phyloP scores from a whole-genome alignment of 1,140 invertebrate species.

The Megalopta genalis region DNA sequence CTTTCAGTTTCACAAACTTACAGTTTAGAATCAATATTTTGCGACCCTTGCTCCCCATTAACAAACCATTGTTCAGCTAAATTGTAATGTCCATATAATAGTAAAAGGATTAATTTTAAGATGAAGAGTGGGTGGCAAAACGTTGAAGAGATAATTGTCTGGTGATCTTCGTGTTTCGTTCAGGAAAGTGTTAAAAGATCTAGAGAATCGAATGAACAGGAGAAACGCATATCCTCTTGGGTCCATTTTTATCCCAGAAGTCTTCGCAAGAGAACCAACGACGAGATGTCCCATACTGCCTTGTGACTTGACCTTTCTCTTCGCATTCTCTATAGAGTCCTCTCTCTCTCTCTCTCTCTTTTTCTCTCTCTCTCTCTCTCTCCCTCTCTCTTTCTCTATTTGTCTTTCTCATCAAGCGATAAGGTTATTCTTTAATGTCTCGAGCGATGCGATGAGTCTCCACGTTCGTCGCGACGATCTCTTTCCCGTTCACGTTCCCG shows the following conservation, averaged over 20 bases:
- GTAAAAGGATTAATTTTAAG: too few relatives aligned
- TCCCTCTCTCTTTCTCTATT: too few relatives aligned
- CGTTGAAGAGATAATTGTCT: too few relatives aligned
- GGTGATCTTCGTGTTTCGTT: not conserved
- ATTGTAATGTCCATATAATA: too few relatives aligned
- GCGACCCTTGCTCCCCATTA: too few relatives aligned
- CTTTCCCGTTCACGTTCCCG: constrained; percentile 84
- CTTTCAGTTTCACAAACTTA: too few relatives aligned
- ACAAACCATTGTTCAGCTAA: too few relatives aligned
- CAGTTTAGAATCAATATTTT: too few relatives aligned
- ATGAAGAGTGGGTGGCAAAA: too few relatives aligned
- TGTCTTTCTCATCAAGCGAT: not conserved
- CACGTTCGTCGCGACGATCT: constrained; percentile 85
- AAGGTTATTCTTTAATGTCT: constrained; percentile 81
- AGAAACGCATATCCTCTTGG: constrained; percentile 10
- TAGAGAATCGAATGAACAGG: constrained; percentile 1
- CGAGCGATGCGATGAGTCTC: constrained; percentile 84
- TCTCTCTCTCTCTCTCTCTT: too few relatives aligned
- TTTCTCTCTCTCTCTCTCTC: too few relatives aligned
- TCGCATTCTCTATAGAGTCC: not conserved
- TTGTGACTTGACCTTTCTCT: not conserved
- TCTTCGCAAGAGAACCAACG: not conserved
- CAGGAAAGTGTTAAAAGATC: constrained; percentile 28
- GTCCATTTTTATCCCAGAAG: not conserved
- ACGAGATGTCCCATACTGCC: not conserved